Base-by-base conservation (phyloP, 2,797 vertebrate species). In the Pyrocephalus nanus region DNA sequence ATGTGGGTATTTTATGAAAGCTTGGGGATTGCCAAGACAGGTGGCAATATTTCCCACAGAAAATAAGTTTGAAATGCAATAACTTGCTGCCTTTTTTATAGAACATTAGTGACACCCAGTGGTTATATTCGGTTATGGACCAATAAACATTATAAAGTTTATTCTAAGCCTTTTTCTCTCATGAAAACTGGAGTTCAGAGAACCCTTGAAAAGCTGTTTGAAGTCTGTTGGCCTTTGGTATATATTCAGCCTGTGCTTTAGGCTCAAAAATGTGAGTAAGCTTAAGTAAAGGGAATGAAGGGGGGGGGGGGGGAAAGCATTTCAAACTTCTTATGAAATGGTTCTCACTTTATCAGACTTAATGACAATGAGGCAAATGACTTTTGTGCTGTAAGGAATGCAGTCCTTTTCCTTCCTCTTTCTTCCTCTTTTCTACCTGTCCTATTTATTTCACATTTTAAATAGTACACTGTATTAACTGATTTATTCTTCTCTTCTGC, bases 71-170 rank as follows among this genome's bases (percentile, higher is more conserved):
- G 29, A 79, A 72, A 61, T 14, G 30, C n/a, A 23, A 0, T 21
- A 2, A 36, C 2, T 18, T 1, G 7, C 36, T 86, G 36, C 1
- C 2, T 15, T 73, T 79, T 79, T 65, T 43, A 12, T 94, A 36
- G 95, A 91, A 64, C 84, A 6, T 91, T 67, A 87, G 84, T 92
- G 97, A 91, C 97, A 97, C 84, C 97, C 61, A 64, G 95, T 97
- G 97, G 96, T 75, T 74, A 1, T 15, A 15, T 45, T 82, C 0
- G 1, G 38, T 61, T 87, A 58, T 62, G 22, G 36, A 67, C 21
- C 15, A 51, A 88, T 11, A 62, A 14, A n/a, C 7, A 15, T n/a
- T 2, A 5, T 16, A 51, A 40, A 27, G 30, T 43, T 66, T 55
- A 15, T 0, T 3, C 0, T 67, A 18, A 65, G 14, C 8, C 15